Percentiles rank a stretch among this genome's conserved stretches.
Evolutionary conservation across 2,113 vertebrate genomes (phyloP).

Genomic region (Chroicocephalus ridibundus): DNA sequence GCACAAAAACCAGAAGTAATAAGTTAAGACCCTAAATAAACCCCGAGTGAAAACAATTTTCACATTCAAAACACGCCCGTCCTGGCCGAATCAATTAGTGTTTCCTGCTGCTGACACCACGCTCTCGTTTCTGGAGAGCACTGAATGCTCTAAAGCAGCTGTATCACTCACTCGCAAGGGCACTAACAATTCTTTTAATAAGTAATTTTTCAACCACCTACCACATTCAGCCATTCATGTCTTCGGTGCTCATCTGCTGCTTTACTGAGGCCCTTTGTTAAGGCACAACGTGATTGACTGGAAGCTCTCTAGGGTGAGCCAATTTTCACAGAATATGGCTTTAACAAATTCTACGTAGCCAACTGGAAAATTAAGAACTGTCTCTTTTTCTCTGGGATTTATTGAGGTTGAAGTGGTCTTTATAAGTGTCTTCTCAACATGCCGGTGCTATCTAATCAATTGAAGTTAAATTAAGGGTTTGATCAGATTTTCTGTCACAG

Average conservation of each 20-base stretch:
- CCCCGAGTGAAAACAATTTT: background rate
- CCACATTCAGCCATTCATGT: background rate
- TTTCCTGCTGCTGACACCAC: background rate
- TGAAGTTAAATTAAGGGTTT: conserved; percentile 33
- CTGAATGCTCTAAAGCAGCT: background rate
- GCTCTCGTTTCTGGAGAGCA: background rate
- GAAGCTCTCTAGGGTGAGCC: background rate
- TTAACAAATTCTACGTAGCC: conserved; percentile 55
- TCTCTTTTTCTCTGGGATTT: background rate
- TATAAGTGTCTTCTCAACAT: conserved; percentile 5
- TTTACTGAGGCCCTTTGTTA: background rate
- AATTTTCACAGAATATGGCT: conserved; percentile 36
- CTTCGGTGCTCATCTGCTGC: background rate
- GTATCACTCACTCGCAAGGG: background rate
- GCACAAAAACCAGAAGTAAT: background rate
- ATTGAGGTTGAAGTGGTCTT: conserved; percentile 47
- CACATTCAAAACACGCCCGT: background rate
- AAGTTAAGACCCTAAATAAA: background rate
- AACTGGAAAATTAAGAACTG: conserved; percentile 67
- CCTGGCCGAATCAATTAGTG: background rate
- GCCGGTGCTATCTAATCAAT: background rate
- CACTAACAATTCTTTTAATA: background rate
- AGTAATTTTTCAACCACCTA: background rate
- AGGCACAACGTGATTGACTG: background rate
- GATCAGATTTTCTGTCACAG: background rate